phyloP scores from a whole-genome alignment of 2,113 vertebrate genomes.

The Tragelaphus scriptus region DNA sequence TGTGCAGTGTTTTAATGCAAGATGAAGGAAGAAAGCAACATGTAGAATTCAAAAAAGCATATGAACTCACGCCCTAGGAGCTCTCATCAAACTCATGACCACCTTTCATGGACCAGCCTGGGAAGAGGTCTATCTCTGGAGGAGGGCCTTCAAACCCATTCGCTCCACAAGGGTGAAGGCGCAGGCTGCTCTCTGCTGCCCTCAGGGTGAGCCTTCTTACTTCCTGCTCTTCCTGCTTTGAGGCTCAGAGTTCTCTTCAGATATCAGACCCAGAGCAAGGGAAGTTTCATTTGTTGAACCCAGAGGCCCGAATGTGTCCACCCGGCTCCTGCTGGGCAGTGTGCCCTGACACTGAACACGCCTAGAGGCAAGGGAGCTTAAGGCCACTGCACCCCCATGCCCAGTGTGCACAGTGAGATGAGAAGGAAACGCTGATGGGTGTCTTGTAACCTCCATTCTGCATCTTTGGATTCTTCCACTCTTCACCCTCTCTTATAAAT shows the following conservation, averaged over 20 bases:
- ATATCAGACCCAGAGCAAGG: neutral
- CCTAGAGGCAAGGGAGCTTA: neutral
- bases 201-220: neutral
- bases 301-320: neutral
- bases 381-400: neutral
- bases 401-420: neutral
- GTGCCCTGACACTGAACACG: rapidly evolving
- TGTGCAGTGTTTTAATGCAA: neutral
- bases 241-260: neutral
- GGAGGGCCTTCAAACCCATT: neutral
- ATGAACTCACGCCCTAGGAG: neutral
- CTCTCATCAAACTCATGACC: neutral
- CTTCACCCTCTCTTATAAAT: neutral
- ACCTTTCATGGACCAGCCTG: neutral
- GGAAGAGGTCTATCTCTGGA: neutral
- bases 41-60: neutral
- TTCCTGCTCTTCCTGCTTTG: neutral
- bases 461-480: neutral
- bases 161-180: no score
- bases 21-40: neutral
- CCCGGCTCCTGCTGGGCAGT: neutral
- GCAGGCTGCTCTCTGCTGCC: neutral
- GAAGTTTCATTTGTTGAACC: neutral
- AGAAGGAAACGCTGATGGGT: neutral
- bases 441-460: neutral